Conservation (phyloP, 2,113 vertebrate genomes). For the Hyla sarda region DNA sequence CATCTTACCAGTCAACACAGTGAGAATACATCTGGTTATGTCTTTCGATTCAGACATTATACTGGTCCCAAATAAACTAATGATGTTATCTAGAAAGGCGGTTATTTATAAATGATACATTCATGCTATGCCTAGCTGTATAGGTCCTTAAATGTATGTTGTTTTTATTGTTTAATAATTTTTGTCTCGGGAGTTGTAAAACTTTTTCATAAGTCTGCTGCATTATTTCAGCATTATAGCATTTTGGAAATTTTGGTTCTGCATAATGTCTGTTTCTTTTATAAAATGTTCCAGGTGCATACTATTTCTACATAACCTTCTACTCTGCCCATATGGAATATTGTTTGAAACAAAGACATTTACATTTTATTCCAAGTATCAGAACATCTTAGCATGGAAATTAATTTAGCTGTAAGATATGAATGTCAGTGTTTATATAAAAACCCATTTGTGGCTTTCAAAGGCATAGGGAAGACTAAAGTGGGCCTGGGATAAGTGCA, state of each 20-base stretch:
- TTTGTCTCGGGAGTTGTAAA: not conserved
- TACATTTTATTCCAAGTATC: slow-evolving; percentile 4
- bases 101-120: not conserved
- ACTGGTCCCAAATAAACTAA: not conserved
- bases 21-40: too few species aligned
- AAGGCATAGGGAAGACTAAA: not conserved
- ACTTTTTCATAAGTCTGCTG: slow-evolving; percentile 14
- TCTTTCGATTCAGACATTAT: not conserved
- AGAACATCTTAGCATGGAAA: not conserved
- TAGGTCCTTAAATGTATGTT: not conserved
- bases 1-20: too few species aligned
- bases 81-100: not conserved
- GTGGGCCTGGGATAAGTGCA: not conserved
- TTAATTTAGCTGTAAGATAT: not conserved
- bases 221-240: not conserved
- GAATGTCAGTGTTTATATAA: not conserved
- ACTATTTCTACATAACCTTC: not conserved
- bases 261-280: slow-evolving; percentile 4
- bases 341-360: not conserved
- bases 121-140: not conserved
- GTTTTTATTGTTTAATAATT: not conserved
- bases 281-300: slow-evolving; percentile 7
- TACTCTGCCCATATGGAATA: not conserved
- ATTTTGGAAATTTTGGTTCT: not conserved
- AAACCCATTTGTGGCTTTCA: not conserved